phyloP scores from a whole-genome alignment of 1,140 invertebrate species.

The Popillia japonica region DNA sequence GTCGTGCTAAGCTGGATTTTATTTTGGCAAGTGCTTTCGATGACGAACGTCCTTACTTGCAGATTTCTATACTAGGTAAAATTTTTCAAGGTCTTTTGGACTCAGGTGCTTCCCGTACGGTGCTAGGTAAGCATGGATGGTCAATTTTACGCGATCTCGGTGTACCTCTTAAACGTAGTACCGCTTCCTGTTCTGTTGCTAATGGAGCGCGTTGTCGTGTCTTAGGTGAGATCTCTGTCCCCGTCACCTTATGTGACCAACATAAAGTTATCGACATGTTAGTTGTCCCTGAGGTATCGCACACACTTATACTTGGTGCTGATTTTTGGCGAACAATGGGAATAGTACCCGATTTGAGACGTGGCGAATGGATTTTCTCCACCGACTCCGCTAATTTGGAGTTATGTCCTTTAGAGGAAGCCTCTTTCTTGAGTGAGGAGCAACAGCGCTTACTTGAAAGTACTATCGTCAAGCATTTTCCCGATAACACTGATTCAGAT shows the following conservation, averaged over 20 bases:
- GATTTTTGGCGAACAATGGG: slow-evolving; percentile 48
- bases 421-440: neutral
- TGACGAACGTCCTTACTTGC: slow-evolving; percentile 43
- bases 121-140: neutral
- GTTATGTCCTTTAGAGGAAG: neutral
- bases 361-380: slow-evolving; percentile 6
- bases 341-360: slow-evolving; percentile 45
- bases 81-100: slow-evolving; percentile 41
- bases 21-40: slow-evolving; percentile 14
- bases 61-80: slow-evolving; percentile 38
- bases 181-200: slow-evolving; percentile 39
- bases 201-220: slow-evolving; percentile 43
- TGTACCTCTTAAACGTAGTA: neutral
- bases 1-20: slow-evolving; percentile 28
- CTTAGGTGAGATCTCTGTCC: slow-evolving; percentile 37
- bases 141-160: neutral
- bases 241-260: slow-evolving; percentile 36
- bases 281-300: slow-evolving; percentile 41
- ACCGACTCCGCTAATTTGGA: neutral
- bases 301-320: slow-evolving; percentile 44
- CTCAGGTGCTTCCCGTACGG: slow-evolving; percentile 41
- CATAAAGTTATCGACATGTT: slow-evolving; percentile 41
- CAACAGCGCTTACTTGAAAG: neutral
- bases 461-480: neutral
- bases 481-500: neutral